Evolutionary conservation across 2,888 invertebrate genomes (phyloP).

Genomic region (Cryptus armator): DNA sequence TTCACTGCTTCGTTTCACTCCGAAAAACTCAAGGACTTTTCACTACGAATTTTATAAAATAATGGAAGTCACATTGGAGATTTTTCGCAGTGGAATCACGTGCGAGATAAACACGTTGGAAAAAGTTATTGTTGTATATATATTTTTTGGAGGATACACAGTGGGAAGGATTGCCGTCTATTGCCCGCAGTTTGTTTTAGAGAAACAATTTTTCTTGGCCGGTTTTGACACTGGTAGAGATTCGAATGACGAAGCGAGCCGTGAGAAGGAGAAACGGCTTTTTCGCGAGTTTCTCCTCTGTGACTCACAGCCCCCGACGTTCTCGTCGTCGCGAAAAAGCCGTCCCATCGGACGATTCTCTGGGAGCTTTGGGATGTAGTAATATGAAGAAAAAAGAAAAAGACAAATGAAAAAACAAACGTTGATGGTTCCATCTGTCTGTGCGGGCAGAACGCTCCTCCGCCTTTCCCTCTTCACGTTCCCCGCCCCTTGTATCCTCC

Average conservation of each 20-base stretch:
- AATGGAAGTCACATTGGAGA: neutral
- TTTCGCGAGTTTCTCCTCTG: conserved; percentile 20
- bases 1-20: no score
- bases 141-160: neutral
- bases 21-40: neutral
- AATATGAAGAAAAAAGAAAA: conserved; percentile 7
- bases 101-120: conserved; percentile 8
- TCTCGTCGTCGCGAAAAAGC: conserved; percentile 15
- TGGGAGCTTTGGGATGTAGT: conserved; percentile 26
- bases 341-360: conserved; percentile 16
- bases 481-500: conserved; percentile 6
- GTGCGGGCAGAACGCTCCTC: conserved; percentile 12
- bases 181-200: neutral
- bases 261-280: conserved; percentile 19
- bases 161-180: neutral
- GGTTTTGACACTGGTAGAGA: conserved; percentile 23
- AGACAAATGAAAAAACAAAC: conserved; percentile 8
- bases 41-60: neutral
- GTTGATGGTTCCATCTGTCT: conserved; percentile 41
- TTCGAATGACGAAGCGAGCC: conserved; percentile 38
- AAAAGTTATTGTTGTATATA: conserved; percentile 26
- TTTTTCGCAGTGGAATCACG: conserved; percentile 4
- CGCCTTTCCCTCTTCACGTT: neutral
- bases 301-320: conserved; percentile 17
- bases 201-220: conserved; percentile 9